These are phyloP conservation scores for Sternarchorhynchus goeldii DNA, from an alignment of 2,797 vertebrate genomes.

Conservation along the genomic window DNA sequence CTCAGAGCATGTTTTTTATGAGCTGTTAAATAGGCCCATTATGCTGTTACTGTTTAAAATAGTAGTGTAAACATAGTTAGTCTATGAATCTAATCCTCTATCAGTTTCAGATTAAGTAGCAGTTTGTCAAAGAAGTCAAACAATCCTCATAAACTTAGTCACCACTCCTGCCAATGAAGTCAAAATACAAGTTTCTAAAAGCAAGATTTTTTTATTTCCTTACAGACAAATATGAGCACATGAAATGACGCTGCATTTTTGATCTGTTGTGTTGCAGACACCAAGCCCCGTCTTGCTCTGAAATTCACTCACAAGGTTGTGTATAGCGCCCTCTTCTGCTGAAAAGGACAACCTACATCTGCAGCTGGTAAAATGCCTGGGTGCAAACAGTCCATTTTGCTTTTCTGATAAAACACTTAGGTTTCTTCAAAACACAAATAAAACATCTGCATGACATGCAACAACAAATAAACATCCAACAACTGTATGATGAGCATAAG, in stretches of 20 bases:
- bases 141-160: background rate
- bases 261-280: constrained; percentile 15
- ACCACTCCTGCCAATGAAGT: background rate
- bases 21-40: too few relatives aligned
- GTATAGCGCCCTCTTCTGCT: constrained; percentile 69
- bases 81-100: too few relatives aligned
- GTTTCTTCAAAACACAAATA: background rate
- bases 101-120: too few relatives aligned
- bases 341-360: constrained; percentile 43
- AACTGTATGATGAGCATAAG: background rate
- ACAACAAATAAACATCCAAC: background rate
- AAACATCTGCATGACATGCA: background rate
- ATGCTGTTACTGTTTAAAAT: too few relatives aligned
- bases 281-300: background rate
- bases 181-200: constrained; percentile 73
- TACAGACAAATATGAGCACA: constrained; percentile 38
- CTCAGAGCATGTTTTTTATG: too few relatives aligned
- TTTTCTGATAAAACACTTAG: constrained; percentile 7
- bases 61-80: too few relatives aligned
- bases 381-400: background rate
- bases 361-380: background rate
- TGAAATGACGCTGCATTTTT: constrained; percentile 29
- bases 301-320: constrained; percentile 30
- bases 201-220: constrained; percentile 73
- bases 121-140: background rate